Conservation (phyloP, 2,113 vertebrate species). For the Casuarius casuarius region DNA sequence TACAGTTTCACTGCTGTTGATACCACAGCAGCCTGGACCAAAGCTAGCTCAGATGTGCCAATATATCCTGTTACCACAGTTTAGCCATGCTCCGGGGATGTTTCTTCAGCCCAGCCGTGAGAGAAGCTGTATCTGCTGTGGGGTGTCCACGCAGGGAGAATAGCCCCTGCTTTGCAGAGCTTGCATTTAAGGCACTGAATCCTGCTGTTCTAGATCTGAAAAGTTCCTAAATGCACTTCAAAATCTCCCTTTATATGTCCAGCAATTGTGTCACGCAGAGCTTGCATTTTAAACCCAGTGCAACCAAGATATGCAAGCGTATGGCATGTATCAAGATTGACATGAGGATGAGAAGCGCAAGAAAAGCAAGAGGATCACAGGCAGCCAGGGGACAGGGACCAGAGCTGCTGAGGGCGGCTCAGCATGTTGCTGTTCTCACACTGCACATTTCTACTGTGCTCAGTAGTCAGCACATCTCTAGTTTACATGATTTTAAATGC, state of each 20-base stretch:
- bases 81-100: background rate
- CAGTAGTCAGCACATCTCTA: background rate
- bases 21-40: background rate
- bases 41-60: rapidly evolving
- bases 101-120: background rate
- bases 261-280: background rate
- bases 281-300: background rate
- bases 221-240: background rate
- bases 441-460: background rate
- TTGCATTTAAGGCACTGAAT: background rate
- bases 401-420: background rate
- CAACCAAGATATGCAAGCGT: background rate
- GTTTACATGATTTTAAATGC: background rate
- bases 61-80: background rate
- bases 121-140: background rate
- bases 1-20: rapidly evolving
- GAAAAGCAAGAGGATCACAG: background rate
- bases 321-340: background rate
- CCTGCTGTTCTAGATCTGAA: background rate
- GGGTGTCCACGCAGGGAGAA: background rate
- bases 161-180: background rate
- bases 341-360: background rate
- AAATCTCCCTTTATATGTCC: background rate
- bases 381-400: background rate
- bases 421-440: background rate